A percentile compares a stretch with the other conserved stretches of the same genome.
Conservation (phyloP, 2,888 invertebrate species). For the Lordiphosa andalusiaca region DNA sequence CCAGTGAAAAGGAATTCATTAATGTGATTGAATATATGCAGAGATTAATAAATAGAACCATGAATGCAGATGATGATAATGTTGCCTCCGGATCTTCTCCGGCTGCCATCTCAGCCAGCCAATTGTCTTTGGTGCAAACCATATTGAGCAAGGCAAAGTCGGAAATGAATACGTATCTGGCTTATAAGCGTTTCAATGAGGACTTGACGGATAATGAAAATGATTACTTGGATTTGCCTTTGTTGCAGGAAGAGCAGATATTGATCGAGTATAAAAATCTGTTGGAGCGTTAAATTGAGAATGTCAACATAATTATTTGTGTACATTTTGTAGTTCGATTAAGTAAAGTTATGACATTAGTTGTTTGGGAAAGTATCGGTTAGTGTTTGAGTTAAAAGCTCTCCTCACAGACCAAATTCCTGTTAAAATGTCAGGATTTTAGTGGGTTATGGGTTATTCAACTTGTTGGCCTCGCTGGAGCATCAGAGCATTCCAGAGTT, state of each 20-base stretch:
- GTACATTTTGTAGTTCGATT: not conserved
- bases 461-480: no score
- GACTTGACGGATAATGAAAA: constrained; percentile 83
- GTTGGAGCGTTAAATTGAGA: constrained; percentile 75
- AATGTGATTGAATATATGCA: constrained; percentile 70
- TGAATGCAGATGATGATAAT: constrained; percentile 71
- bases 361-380: no score
- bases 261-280: constrained; percentile 85
- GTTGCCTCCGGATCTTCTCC: constrained; percentile 39
- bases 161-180: constrained; percentile 77
- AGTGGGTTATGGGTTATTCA: no score
- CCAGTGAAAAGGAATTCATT: constrained; percentile 60
- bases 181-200: constrained; percentile 83
- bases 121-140: constrained; percentile 37
- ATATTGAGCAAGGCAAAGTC: constrained; percentile 59
- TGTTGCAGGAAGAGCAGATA: constrained; percentile 86
- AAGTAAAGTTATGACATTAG: no score
- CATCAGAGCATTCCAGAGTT: no score
- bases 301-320: not conserved
- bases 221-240: constrained; percentile 87
- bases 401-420: no score
- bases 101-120: constrained; percentile 38
- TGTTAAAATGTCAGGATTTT: no score
- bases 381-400: no score
- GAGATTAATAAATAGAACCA: constrained; percentile 20